A percentile compares a stretch with the other conserved stretches of the same genome.
Evolutionary conservation across 1,140 invertebrate genomes (phyloP).

Genomic region (Brevipalpus yothersi): DNA sequence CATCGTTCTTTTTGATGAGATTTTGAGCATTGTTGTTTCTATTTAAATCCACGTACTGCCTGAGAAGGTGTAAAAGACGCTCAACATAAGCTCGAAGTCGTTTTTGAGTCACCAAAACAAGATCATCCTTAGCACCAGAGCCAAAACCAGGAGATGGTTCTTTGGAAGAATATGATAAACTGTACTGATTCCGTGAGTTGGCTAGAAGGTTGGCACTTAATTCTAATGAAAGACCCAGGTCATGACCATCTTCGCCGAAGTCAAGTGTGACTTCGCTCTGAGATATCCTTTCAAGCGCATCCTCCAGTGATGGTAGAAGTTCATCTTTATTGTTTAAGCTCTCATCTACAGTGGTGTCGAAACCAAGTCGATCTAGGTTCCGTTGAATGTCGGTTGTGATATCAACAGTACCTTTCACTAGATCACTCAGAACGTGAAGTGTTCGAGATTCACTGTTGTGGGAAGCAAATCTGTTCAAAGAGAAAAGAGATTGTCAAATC

Average conservation of each 20-base stretch:
- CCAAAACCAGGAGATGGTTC: slow-evolving; percentile 1
- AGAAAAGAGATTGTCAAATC: too few species aligned
- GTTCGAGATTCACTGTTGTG: slow-evolving; percentile 8
- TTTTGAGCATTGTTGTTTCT: slow-evolving; percentile 7
- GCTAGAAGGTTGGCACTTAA: slow-evolving; percentile 1
- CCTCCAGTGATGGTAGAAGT: not conserved
- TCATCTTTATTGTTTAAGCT: not conserved
- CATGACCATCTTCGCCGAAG: slow-evolving; percentile 12
- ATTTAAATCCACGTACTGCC: slow-evolving; percentile 1
- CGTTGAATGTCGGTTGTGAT: slow-evolving; percentile 12
- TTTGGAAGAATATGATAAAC: slow-evolving; percentile 1
- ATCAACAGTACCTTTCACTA: slow-evolving; percentile 14
- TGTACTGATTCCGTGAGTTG: not conserved
- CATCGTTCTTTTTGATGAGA: not conserved
- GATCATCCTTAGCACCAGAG: slow-evolving; percentile 12
- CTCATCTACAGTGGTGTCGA: not conserved
- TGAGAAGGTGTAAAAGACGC: slow-evolving; percentile 10
- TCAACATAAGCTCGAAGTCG: slow-evolving; percentile 10
- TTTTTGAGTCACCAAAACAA: slow-evolving; percentile 12
- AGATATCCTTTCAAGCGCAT: not conserved
- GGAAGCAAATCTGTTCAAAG: not conserved
- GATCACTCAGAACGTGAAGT: slow-evolving; percentile 11
- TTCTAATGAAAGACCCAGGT: slow-evolving; percentile 1
- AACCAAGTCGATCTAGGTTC: slow-evolving; percentile 8
- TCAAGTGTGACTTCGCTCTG: not conserved